A percentile compares a stretch with the other conserved stretches of the same genome.
Evolutionary conservation across 2,113 vertebrate species (phyloP).

Genomic region (Albula glossodonta): DNA sequence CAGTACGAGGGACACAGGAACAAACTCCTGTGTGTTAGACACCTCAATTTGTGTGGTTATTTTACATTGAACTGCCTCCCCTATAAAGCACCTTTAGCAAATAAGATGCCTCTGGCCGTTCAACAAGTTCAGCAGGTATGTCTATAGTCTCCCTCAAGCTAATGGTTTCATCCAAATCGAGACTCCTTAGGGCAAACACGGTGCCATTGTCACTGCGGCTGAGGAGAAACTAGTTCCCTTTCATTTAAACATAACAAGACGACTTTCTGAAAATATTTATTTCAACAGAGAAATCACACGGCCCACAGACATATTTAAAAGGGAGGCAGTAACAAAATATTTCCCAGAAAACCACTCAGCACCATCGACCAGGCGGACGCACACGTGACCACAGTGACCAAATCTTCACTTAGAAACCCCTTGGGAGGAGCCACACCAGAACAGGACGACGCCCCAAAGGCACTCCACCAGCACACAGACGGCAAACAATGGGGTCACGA

Average conservation of each 20-base stretch:
- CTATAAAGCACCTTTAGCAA: neutral
- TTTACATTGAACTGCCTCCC: neutral
- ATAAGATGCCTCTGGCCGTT: neutral
- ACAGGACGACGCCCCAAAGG: slow-evolving; percentile 40
- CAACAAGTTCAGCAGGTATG: neutral
- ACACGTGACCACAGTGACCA: neutral
- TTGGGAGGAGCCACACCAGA: slow-evolving; percentile 19
- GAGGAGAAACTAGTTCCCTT: neutral
- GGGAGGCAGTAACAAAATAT: neutral
- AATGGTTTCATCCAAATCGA: neutral
- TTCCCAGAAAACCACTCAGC: neutral
- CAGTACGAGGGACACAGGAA: neutral
- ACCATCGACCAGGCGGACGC: neutral
- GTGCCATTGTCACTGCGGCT: neutral
- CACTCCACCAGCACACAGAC: slow-evolving; percentile 43
- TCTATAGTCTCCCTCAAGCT: neutral
- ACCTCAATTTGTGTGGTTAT: neutral
- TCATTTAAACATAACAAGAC: neutral
- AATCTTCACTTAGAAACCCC: neutral
- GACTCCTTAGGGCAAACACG: neutral
- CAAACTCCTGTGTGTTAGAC: neutral
- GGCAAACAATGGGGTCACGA: slow-evolving; percentile 39
- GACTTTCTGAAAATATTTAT: neutral
- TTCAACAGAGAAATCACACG: neutral
- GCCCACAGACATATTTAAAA: neutral